Base-by-base conservation (phyloP, 1,140 invertebrate genomes). In the Saccostrea cuccullata region DNA sequence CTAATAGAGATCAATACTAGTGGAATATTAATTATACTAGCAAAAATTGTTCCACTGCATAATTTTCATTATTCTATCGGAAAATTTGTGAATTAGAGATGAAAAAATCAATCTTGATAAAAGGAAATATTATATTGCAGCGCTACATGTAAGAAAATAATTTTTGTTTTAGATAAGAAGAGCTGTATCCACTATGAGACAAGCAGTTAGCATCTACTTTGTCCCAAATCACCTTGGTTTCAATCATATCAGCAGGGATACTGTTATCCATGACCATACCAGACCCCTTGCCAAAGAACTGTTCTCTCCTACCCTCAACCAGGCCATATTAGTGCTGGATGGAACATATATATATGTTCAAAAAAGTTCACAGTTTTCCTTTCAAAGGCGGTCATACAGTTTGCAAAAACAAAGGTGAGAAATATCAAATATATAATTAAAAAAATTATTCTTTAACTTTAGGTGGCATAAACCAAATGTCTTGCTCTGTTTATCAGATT, bases 291-390 rank as follows among this genome's bases (percentile, higher is more conserved):
- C 84, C 20, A 60, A 64, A 30, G n/a, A 23, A 23, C 84, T 85
- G 11, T 85, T 85, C 30, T 30, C 56, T 30, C n/a, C 9, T 5
- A 26, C 55, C 23, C 11, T 17, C 40, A 64, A 85, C 26, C 84
- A 85, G 36, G 84, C 84, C 3, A 56, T 85, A 20, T 0, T 85
- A 17, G 84, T 85, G 9, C 58, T 85, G 11, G 84, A 86, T 86
- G 86, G 64, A 40, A 86, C 86, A 2, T 86, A 86, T 26, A 77
- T 73, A 26, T 77, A 86, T 30, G 58, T 85, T n/a, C 84, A 36
- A 36, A 36, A 36, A 2, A 36, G 30, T 36, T 36, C 30, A 36
- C 30, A 36, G 30, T 36, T 36, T 60, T 17, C 15, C 26, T 85
- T 64, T 47, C 84, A 85, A 47, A 85, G 84, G 55, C 84, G 58